Conservation (phyloP, 1,140 invertebrate genomes). For the Neoseiulus cucumeris region DNA sequence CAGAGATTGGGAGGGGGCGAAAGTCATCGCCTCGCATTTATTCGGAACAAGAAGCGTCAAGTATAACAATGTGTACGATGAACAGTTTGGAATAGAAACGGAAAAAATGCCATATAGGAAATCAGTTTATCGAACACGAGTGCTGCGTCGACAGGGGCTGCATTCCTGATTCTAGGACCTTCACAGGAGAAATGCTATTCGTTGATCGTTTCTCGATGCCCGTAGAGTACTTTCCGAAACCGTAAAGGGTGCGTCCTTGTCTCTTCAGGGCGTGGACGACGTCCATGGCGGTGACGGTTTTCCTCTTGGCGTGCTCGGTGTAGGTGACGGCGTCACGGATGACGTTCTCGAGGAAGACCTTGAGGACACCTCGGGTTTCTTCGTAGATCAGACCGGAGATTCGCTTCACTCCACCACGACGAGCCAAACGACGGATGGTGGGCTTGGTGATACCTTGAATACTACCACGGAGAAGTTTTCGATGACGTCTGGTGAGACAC, state of each 20-base stretch:
- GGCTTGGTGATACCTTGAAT: too few relatives aligned
- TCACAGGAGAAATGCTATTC: not conserved
- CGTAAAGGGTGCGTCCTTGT: conserved; percentile 46
- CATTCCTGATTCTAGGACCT: not conserved
- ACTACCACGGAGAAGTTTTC: too few relatives aligned
- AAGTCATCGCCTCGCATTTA: too few relatives aligned
- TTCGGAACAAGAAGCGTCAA: not conserved
- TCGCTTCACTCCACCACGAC: too few relatives aligned
- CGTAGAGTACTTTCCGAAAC: conserved; percentile 36
- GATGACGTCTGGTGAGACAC: too few relatives aligned
- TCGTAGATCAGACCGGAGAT: too few relatives aligned
- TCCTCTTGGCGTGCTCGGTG: too few relatives aligned
- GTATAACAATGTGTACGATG: not conserved
- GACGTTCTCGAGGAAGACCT: too few relatives aligned
- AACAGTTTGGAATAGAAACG: not conserved
- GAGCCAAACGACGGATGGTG: too few relatives aligned
- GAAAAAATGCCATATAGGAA: not conserved
- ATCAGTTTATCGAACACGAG: not conserved
- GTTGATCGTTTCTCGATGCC: not conserved
- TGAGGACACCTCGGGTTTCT: too few relatives aligned
- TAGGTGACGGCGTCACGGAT: too few relatives aligned
- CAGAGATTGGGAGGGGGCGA: too few relatives aligned
- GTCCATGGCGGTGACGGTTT: conserved; percentile 74
- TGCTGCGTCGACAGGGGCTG: not conserved
- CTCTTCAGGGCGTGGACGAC: conserved; percentile 64